Evolutionary conservation across 1,140 invertebrate genomes (phyloP).

Genomic region (Trachymyrmex cornetzi): DNA sequence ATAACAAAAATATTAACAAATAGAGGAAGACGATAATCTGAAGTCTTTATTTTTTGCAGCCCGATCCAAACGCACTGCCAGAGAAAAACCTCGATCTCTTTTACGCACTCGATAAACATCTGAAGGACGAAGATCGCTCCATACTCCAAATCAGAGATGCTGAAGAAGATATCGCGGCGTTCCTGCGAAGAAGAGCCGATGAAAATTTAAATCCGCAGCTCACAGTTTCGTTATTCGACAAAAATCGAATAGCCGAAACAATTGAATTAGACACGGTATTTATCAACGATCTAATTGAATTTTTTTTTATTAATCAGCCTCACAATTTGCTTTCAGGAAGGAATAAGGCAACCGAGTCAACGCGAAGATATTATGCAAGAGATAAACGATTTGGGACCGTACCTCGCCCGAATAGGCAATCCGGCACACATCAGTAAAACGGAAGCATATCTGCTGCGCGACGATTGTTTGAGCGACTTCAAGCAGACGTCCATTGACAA

Average conservation of each 20-base stretch:
- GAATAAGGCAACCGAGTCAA: slow-evolving; percentile 55
- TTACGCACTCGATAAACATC: slow-evolving; percentile 85
- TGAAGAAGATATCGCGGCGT: slow-evolving; percentile 85
- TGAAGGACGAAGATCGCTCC: slow-evolving; percentile 86
- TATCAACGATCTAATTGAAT: background rate
- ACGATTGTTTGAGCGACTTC: slow-evolving; percentile 88
- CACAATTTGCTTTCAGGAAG: slow-evolving; percentile 1
- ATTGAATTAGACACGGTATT: slow-evolving; percentile 6
- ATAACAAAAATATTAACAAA: background rate
- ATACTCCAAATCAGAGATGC: slow-evolving; percentile 84
- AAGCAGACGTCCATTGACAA: slow-evolving; percentile 86
- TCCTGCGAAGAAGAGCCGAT: slow-evolving; percentile 83
- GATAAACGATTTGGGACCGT: slow-evolving; percentile 87
- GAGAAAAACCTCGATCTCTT: slow-evolving; percentile 89
- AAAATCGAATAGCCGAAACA: background rate
- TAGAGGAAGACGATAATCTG: background rate
- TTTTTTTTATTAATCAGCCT: slow-evolving; percentile 10
- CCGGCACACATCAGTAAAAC: slow-evolving; percentile 78
- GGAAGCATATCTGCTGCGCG: slow-evolving; percentile 83
- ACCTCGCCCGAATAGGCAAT: slow-evolving; percentile 86
- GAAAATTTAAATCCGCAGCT: slow-evolving; percentile 86
- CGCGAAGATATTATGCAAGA: slow-evolving; percentile 82
- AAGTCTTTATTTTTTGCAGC: slow-evolving; percentile 77
- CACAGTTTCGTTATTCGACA: slow-evolving; percentile 87
- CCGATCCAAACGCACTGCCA: slow-evolving; percentile 88